Percentiles rank a stretch among this genome's conserved stretches.
These are phyloP conservation scores for Cyprinus carpio DNA, from an alignment of 2,113 vertebrate species.

Conservation along the genomic window DNA sequence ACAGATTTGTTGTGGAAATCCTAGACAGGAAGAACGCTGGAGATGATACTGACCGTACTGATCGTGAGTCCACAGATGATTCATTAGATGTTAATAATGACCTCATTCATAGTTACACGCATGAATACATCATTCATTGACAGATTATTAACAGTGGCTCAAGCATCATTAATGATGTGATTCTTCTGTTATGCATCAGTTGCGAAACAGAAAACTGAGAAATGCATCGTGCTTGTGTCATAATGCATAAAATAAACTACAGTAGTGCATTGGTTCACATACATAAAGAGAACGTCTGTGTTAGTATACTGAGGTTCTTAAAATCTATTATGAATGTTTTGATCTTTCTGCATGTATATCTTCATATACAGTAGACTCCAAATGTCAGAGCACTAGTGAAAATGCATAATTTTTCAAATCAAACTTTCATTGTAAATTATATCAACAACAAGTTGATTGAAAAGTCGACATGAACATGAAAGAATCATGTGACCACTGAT, in stretches of 20 bases:
- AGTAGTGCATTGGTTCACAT: background rate
- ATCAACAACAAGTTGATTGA: too few relatives aligned
- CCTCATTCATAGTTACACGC: background rate
- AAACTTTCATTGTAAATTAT: too few relatives aligned
- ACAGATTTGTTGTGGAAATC: constrained; percentile 43
- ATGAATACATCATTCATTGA: background rate
- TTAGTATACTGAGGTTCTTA: background rate
- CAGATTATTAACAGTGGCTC: background rate
- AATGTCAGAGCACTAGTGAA: background rate
- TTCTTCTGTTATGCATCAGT: background rate
- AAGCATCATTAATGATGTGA: background rate
- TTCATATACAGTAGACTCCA: background rate
- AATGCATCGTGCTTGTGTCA: background rate
- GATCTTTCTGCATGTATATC: background rate
- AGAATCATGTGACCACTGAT: too few relatives aligned
- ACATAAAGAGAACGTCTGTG: background rate
- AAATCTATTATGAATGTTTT: background rate
- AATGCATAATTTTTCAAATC: background rate
- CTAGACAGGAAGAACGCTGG: background rate
- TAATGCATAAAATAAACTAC: background rate
- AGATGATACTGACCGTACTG: background rate
- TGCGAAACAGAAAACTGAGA: background rate
- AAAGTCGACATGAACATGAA: too few relatives aligned
- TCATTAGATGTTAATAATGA: background rate
- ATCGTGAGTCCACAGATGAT: background rate